These are phyloP conservation scores for Sebastes minor DNA, from an alignment of 2,797 vertebrate species.

Conservation along the genomic window DNA sequence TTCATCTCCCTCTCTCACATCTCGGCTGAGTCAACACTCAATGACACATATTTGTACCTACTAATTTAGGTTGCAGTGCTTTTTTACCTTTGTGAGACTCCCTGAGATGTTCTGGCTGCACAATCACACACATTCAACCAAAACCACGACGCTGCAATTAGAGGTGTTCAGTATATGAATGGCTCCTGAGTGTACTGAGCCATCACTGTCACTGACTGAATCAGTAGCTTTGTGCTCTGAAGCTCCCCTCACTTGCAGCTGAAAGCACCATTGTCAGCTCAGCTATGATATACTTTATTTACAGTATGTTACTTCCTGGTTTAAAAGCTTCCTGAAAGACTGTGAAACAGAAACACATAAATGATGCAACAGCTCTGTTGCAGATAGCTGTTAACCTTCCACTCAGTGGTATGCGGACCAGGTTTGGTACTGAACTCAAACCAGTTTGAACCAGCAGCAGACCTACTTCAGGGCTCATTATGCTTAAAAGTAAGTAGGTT, in stretches of 20 bases:
- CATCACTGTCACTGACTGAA: neutral
- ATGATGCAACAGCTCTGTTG: neutral
- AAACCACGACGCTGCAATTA: neutral
- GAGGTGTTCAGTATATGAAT: slow-evolving; percentile 4
- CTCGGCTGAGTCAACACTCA: slow-evolving; percentile 13
- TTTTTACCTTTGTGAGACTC: slow-evolving; percentile 6
- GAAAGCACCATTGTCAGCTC: neutral
- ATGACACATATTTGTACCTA: slow-evolving; percentile 1
- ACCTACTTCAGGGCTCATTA: neutral
- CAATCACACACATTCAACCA: neutral
- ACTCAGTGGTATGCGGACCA: neutral
- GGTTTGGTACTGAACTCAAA: neutral
- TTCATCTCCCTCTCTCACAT: neutral
- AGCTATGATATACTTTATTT: neutral
- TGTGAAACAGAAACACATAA: neutral
- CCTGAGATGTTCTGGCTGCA: slow-evolving; percentile 4
- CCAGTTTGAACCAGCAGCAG: neutral
- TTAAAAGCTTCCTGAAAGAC: neutral
- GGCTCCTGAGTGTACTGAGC: slow-evolving; percentile 1
- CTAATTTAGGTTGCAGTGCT: slow-evolving; percentile 5
- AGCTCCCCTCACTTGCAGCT: neutral
- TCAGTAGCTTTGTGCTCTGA: neutral
- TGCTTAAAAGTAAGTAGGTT: neutral
- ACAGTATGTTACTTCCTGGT: neutral
- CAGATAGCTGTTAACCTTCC: neutral